Evolutionary conservation across 1,140 invertebrate species (phyloP).

Genomic region (Orchestia grillus): DNA sequence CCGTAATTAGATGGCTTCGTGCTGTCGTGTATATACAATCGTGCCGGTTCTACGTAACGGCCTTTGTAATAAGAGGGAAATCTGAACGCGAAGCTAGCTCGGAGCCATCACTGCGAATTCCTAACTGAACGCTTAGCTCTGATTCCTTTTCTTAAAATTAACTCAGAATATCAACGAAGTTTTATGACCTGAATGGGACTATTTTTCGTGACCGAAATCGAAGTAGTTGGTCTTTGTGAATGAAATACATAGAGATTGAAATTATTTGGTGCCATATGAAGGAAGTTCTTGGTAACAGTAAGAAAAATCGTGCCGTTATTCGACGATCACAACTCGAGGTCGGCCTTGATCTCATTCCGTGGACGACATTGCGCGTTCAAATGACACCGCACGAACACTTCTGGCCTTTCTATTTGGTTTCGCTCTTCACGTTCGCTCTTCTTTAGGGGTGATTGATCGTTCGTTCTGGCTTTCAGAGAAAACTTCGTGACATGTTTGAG

Average conservation of each 20-base stretch:
- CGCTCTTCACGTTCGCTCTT: conserved; percentile 10
- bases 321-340: background rate
- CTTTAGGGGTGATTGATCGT: background rate
- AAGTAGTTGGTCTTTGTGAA: background rate
- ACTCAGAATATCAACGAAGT: background rate
- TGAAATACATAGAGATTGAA: background rate
- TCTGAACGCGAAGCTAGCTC: background rate
- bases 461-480: background rate
- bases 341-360: background rate
- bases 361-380: background rate
- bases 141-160: background rate
- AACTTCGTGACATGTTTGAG: background rate
- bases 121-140: background rate
- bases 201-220: background rate
- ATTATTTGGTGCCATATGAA: background rate
- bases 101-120: background rate
- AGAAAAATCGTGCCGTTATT: background rate
- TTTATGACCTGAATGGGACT: background rate
- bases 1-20: conserved; percentile 36
- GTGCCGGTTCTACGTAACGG: conserved; percentile 39
- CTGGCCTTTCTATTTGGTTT: conserved; percentile 8
- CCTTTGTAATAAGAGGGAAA: conserved; percentile 50
- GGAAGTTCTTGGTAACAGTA: background rate
- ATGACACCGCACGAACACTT: background rate
- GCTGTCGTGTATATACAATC: conserved; percentile 51